A percentile compares a stretch with the other conserved stretches of the same genome.
phyloP scores from a whole-genome alignment of 2,113 vertebrate species.

The Cheilinus undulatus region DNA sequence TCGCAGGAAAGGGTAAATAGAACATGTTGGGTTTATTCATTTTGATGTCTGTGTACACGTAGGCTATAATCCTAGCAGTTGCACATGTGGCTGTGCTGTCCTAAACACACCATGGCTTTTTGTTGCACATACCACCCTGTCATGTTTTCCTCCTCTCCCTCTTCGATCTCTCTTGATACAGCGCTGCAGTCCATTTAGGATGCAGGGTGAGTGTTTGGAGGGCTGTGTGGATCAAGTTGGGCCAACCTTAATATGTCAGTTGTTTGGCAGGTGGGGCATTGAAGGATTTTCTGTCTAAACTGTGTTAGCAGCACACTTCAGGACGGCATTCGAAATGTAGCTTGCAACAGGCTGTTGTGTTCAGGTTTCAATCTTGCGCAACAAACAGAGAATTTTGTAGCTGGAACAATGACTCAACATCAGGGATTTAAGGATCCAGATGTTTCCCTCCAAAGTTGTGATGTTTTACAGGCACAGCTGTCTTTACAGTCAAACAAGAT shows the following conservation, averaged over 20 bases:
- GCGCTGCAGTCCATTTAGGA: constrained; percentile 6
- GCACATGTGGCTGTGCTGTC: constrained; percentile 16
- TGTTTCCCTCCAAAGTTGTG: constrained; percentile 51
- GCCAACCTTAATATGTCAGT: constrained; percentile 54
- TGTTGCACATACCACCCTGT: not conserved
- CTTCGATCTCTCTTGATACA: constrained; percentile 15
- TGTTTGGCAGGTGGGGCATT: constrained; percentile 32
- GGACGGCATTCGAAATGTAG: constrained; percentile 35
- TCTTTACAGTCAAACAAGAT: too few relatives aligned
- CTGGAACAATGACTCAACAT: constrained; percentile 42
- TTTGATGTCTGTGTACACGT: constrained; percentile 8
- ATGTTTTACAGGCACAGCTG: constrained; percentile 38
- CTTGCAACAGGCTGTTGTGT: constrained; percentile 34
- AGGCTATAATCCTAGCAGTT: not conserved
- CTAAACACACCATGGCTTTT: constrained; percentile 1
- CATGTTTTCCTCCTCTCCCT: constrained; percentile 11
- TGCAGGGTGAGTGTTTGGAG: constrained; percentile 24
- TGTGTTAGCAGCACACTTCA: constrained; percentile 36
- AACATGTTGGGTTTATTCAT: not conserved
- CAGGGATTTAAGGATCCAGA: constrained; percentile 52
- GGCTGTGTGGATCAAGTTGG: constrained; percentile 36
- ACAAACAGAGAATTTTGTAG: constrained; percentile 47
- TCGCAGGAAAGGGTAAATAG: not conserved
- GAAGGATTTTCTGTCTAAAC: constrained; percentile 47
- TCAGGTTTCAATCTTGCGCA: constrained; percentile 51